Evolutionary conservation across 2,113 vertebrate genomes (phyloP).

Genomic region (Baryphthengus martii): DNA sequence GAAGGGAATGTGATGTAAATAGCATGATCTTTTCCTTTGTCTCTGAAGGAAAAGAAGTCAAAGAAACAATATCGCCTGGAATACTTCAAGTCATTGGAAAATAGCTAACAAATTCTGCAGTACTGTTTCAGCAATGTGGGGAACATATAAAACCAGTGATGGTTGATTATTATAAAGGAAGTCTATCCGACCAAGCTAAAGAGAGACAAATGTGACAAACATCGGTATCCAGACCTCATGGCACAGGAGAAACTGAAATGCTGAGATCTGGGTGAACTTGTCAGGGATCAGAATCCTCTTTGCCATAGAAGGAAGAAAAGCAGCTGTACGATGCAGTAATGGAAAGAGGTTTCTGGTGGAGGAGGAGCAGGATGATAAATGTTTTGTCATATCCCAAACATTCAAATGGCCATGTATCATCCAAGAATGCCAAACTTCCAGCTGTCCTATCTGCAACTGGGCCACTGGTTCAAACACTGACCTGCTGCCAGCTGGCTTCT

Average conservation of each 20-base stretch:
- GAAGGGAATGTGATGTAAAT: background rate
- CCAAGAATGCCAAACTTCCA: background rate
- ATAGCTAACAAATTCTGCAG: background rate
- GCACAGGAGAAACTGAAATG: background rate
- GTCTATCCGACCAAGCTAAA: background rate
- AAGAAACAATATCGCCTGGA: background rate
- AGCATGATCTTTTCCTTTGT: background rate
- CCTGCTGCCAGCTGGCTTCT: background rate
- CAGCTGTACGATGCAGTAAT: background rate
- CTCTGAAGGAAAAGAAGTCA: background rate
- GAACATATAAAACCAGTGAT: background rate
- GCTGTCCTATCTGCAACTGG: background rate
- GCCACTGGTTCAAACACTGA: background rate
- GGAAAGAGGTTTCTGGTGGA: background rate
- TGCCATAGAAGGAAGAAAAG: background rate
- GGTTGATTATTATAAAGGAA: background rate
- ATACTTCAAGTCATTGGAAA: background rate
- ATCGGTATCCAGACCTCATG: background rate
- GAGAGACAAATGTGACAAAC: fast-evolving
- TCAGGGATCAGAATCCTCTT: background rate
- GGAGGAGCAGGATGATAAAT: background rate
- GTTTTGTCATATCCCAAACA: background rate
- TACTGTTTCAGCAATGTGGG: background rate
- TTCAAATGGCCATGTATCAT: fast-evolving
- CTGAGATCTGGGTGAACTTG: background rate